Base-by-base conservation (phyloP, 2,888 invertebrate species). In the Nomada lathburiana region DNA sequence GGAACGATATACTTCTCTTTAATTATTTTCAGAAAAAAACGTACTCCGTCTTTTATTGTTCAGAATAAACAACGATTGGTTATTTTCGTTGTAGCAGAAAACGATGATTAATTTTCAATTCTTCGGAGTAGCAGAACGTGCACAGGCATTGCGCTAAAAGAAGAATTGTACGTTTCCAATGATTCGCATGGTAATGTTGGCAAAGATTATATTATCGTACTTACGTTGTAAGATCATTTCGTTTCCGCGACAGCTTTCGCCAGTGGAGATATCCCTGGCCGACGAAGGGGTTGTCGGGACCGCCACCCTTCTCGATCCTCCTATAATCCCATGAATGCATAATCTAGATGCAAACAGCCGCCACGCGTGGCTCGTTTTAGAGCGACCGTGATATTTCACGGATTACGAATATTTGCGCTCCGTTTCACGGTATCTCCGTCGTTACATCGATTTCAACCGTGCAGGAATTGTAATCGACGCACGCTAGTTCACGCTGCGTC, bases 311-410 rank as follows among this genome's bases (percentile, higher is more conserved):
- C 47, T 29, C 62, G n/a, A 62, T 57, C 62, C 81, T 76, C 72
- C 63, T 23, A 79, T 92, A 92, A 93, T 92, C 92, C 92, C 85
- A 93, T 93, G 93, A 93, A 93, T 93, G 90, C 90, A 87, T 93
- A 93, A 93, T 93, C 93, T 91, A 84, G 89, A 86, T 84, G 91
- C 91, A 94, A 93, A 93, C 93, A 93, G 88, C 90, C 90, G 93
- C 84, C 92, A 92, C 93, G 93, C 93, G 93, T 83, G 81, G 55
- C 88, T 80, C 88, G 91, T 89, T 92, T 91, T 91, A 90, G 74
- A 91, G 91, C 89, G 89, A 85, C 91, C 90, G 89, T 92, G 92
- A 92, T 93, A 93, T 93, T 93, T 93, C 92, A 93, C 92, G 93
- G 93, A 93, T 93, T 93, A 84, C 71, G 82, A 80, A 88, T 89